These are phyloP conservation scores for Eupithecia insigniata DNA, from an alignment of 2,888 invertebrate genomes.

Conservation along the genomic window DNA sequence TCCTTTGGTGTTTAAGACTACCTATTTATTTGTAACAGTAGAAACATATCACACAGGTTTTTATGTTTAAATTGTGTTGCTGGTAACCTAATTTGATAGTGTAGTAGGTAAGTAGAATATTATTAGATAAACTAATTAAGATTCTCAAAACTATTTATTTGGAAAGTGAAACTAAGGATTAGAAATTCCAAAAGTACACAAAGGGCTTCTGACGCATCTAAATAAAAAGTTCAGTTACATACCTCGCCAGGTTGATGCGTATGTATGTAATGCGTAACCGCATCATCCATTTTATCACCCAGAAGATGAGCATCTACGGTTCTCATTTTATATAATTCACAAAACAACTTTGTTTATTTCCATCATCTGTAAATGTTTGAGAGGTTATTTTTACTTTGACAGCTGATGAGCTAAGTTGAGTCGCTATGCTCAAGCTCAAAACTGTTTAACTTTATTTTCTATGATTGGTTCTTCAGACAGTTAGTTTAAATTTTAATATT, in stretches of 20 bases:
- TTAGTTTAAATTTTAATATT: no score
- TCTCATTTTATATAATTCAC: constrained; percentile 58
- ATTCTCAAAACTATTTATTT: background rate
- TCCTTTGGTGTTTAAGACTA: no score
- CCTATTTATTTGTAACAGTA: no score
- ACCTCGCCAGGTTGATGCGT: constrained; percentile 72
- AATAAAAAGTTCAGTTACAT: constrained; percentile 32
- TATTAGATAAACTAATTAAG: background rate
- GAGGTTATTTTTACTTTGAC: constrained; percentile 50
- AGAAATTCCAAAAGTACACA: constrained; percentile 13
- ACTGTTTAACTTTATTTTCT: background rate
- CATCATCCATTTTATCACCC: constrained; percentile 75
- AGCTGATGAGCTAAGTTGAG: constrained; percentile 44
- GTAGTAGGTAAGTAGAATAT: background rate
- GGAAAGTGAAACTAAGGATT: background rate
- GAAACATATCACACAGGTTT: no score
- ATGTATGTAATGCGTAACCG: constrained; percentile 77
- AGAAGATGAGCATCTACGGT: constrained; percentile 65
- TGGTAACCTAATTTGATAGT: background rate
- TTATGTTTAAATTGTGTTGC: no score
- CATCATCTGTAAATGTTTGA: constrained; percentile 35
- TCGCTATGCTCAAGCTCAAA: background rate
- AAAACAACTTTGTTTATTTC: constrained; percentile 42
- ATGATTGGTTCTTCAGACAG: no score
- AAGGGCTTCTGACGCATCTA: constrained; percentile 17